These are phyloP conservation scores for Drosophila macrospina DNA, from an alignment of 2,888 invertebrate genomes.

Conservation along the genomic window DNA sequence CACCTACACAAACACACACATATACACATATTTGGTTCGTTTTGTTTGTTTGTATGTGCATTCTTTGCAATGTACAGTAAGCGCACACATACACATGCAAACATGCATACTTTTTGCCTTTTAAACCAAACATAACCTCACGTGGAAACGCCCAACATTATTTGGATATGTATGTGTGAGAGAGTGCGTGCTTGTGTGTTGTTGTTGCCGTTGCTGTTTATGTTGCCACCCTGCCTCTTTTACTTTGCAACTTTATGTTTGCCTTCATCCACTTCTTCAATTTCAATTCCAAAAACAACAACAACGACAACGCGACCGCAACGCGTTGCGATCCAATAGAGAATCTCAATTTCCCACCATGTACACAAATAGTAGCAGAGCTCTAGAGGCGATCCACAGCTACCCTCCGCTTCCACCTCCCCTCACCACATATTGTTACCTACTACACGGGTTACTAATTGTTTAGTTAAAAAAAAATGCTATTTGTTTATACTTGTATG, in stretches of 20 bases:
- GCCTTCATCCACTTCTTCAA: conserved; percentile 60
- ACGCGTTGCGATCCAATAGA: conserved; percentile 29
- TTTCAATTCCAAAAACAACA: conserved; percentile 41
- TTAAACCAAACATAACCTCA: conserved; percentile 72
- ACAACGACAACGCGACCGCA: neutral
- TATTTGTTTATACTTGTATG: conserved; percentile 67
- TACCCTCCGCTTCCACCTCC: neutral
- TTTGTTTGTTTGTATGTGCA: conserved; percentile 33
- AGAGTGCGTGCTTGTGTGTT: conserved; percentile 24
- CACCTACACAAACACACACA: conserved; percentile 29
- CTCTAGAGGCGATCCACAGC: conserved; percentile 18
- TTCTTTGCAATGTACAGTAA: conserved; percentile 59
- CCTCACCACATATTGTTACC: neutral
- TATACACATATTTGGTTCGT: conserved; percentile 17
- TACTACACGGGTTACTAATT: conserved; percentile 53
- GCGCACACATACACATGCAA: conserved; percentile 39
- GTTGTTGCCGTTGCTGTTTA: conserved; percentile 22
- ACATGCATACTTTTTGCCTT: conserved; percentile 29
- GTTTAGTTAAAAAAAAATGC: conserved; percentile 50
- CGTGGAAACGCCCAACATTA: conserved; percentile 81
- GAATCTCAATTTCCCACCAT: conserved; percentile 51
- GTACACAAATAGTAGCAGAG: conserved; percentile 17
- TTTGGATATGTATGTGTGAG: conserved; percentile 27
- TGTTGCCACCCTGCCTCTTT: conserved; percentile 9
- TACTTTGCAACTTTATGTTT: conserved; percentile 70